phyloP scores from a whole-genome alignment of 1,140 invertebrate species.

The Hylyphantes graminicola region DNA sequence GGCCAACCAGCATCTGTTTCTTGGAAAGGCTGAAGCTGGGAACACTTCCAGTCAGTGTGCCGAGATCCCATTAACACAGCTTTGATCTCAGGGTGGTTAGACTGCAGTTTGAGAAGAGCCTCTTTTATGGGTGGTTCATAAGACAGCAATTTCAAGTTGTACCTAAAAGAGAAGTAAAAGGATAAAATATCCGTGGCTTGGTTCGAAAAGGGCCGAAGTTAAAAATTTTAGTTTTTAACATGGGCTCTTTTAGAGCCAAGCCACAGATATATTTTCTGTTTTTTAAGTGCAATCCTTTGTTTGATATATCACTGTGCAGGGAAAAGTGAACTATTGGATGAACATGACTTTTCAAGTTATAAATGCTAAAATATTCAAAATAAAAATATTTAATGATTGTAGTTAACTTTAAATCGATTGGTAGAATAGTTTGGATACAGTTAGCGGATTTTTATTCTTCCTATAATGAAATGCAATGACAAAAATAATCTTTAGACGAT shows the following conservation, averaged over 20 bases:
- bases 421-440: no score
- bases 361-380: no score
- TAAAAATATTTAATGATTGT: background rate
- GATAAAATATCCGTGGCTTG: no score
- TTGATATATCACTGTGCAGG: background rate
- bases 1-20: constrained; percentile 88
- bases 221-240: no score
- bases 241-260: no score
- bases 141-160: constrained; percentile 79
- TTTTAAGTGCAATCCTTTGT: background rate
- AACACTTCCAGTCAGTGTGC: constrained; percentile 81
- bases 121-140: constrained; percentile 79
- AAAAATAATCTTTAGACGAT: background rate
- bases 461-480: background rate
- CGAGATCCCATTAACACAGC: constrained; percentile 90
- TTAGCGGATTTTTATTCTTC: background rate
- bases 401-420: background rate
- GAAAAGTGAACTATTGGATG: no score
- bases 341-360: no score
- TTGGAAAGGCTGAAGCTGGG: constrained; percentile 50
- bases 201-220: no score
- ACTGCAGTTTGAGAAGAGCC: constrained; percentile 75
- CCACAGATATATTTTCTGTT: background rate
- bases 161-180: constrained; percentile 68
- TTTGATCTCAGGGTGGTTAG: constrained; percentile 77